Conservation (phyloP, 2,888 invertebrate species). For the Euplagia quadripunctaria region DNA sequence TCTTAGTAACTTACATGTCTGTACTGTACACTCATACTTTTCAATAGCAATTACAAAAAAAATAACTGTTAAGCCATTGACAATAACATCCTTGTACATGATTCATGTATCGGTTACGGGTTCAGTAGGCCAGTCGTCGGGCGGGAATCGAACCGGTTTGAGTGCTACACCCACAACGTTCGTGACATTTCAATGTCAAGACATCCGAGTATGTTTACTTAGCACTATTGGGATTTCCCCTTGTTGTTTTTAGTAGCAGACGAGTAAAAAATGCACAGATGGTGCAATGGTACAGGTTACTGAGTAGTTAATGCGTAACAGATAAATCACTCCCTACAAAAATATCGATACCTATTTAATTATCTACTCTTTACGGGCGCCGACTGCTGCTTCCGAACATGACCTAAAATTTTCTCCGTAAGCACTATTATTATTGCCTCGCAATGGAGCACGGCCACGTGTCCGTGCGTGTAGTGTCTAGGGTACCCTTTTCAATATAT, state of each 20-base stretch:
- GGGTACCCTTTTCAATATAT: no score
- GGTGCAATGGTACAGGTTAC: no score
- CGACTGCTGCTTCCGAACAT: no score
- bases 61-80: slow-evolving; percentile 39
- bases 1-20: slow-evolving; percentile 8
- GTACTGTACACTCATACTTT: not conserved
- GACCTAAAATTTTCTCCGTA: no score
- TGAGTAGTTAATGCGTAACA: no score
- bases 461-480: no score
- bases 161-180: slow-evolving; percentile 36
- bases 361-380: no score
- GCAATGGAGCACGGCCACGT: no score
- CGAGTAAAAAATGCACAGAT: no score
- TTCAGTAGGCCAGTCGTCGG: slow-evolving; percentile 61
- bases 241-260: not conserved
- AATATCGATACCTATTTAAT: no score
- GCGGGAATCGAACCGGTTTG: slow-evolving; percentile 62
- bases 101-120: slow-evolving; percentile 54
- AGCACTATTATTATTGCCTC: no score
- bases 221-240: not conserved
- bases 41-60: slow-evolving; percentile 14
- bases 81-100: slow-evolving; percentile 48
- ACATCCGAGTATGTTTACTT: slow-evolving; percentile 2
- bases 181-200: slow-evolving; percentile 30
- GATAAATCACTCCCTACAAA: no score